These are phyloP conservation scores for Drosophila vallismaia DNA, from an alignment of 2,888 invertebrate genomes.

Conservation along the genomic window DNA sequence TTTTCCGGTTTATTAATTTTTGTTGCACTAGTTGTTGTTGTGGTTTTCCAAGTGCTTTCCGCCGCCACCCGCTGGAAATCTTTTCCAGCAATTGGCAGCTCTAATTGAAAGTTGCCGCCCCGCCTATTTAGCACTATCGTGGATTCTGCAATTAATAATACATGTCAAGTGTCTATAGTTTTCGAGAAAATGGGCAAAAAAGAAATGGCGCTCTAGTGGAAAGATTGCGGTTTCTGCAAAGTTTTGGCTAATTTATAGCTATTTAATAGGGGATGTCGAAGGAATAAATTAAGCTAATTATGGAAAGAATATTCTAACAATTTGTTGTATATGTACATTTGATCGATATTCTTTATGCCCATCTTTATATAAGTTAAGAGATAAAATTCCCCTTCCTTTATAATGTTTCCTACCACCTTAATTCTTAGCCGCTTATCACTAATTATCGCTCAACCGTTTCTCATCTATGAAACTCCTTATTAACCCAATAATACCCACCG, in stretches of 20 bases:
- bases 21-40: slow-evolving; percentile 42
- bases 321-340: too few relatives aligned
- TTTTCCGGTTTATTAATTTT: slow-evolving; percentile 58
- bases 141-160: slow-evolving; percentile 29
- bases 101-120: slow-evolving; percentile 33
- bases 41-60: slow-evolving; percentile 1
- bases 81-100: slow-evolving; percentile 36
- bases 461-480: slow-evolving; percentile 34
- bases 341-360: too few relatives aligned
- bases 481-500: slow-evolving; percentile 22
- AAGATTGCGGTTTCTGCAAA: neutral
- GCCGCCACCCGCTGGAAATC: slow-evolving; percentile 26
- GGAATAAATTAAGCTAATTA: neutral
- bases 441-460: slow-evolving; percentile 26
- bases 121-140: slow-evolving; percentile 7
- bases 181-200: neutral
- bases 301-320: too few relatives aligned
- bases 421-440: slow-evolving; percentile 25
- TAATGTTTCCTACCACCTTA: neutral
- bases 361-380: too few relatives aligned
- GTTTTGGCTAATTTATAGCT: neutral
- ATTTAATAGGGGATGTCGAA: neutral
- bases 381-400: neutral
- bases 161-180: slow-evolving; percentile 15
- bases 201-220: neutral